phyloP scores from a whole-genome alignment of 2,888 invertebrate species.

The Netelia melanura region DNA sequence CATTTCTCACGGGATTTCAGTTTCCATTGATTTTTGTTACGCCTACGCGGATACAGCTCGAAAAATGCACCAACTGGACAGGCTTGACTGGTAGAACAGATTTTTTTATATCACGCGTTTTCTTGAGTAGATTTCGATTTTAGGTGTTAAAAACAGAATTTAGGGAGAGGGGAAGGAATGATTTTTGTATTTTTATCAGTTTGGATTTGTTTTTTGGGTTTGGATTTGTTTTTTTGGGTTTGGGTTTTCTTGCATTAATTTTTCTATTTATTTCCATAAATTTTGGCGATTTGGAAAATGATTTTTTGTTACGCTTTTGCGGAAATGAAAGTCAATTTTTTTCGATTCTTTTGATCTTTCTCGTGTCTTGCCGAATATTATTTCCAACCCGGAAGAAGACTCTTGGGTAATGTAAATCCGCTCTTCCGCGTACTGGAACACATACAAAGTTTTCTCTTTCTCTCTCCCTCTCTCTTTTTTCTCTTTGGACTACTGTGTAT shows the following conservation, averaged over 20 bases:
- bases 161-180: no score
- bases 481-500: slow-evolving; percentile 8
- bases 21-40: slow-evolving; percentile 9
- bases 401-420: slow-evolving; percentile 46
- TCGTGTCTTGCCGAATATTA: slow-evolving; percentile 16
- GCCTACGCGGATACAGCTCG: not conserved
- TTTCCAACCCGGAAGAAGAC: slow-evolving; percentile 40
- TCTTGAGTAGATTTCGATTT: no score
- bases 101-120: no score
- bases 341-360: slow-evolving; percentile 8
- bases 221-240: no score
- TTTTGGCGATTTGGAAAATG: no score
- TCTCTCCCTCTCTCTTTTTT: not conserved
- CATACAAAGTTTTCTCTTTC: not conserved
- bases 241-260: no score
- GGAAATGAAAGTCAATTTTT: not conserved
- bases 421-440: slow-evolving; percentile 56
- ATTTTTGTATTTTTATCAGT: no score
- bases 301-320: not conserved
- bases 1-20: slow-evolving; percentile 36
- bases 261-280: no score
- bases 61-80: not conserved
- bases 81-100: no score
- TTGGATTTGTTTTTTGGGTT: no score
- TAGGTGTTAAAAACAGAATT: no score